These are phyloP conservation scores for Papilio aristodemus DNA, from an alignment of 1,140 invertebrate genomes.

Conservation along the genomic window DNA sequence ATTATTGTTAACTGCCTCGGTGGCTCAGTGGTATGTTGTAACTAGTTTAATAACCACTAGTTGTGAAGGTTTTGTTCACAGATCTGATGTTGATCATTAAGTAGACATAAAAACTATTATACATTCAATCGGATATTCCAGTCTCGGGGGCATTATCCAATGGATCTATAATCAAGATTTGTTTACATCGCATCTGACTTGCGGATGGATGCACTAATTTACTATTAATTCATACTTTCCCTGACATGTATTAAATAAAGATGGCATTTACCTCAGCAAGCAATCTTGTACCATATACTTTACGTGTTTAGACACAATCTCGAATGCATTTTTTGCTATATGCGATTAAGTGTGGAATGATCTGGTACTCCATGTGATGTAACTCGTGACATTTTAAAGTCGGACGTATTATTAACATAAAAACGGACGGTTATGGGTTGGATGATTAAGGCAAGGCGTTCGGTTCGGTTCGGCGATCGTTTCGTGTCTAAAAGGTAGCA, in stretches of 20 bases:
- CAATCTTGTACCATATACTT: not conserved
- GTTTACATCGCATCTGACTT: conserved; percentile 20
- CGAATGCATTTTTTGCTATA: conserved; percentile 1
- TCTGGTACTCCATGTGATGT: conserved; percentile 18
- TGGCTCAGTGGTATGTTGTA: not conserved
- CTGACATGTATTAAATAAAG: conserved; percentile 28
- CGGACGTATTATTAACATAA: conserved; percentile 29
- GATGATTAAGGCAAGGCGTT: conserved; percentile 28
- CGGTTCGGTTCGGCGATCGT: no score
- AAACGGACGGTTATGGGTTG: conserved; percentile 19
- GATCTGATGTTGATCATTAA: not conserved
- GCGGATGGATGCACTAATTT: conserved; percentile 27
- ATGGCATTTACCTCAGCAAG: not conserved
- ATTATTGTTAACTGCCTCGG: no score
- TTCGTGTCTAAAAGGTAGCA: conserved; percentile 13
- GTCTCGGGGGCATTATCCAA: not conserved
- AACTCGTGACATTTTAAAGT: conserved; percentile 30
- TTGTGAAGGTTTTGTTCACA: not conserved
- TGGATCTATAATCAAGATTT: conserved; percentile 24
- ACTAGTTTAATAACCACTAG: not conserved
- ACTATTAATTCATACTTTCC: conserved; percentile 31
- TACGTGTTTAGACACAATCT: not conserved
- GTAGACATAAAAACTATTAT: not conserved
- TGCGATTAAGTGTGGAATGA: conserved; percentile 9
- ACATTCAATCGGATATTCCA: conserved; percentile 7